Conservation (phyloP, 1,140 invertebrate species). For the Atta colombica region DNA sequence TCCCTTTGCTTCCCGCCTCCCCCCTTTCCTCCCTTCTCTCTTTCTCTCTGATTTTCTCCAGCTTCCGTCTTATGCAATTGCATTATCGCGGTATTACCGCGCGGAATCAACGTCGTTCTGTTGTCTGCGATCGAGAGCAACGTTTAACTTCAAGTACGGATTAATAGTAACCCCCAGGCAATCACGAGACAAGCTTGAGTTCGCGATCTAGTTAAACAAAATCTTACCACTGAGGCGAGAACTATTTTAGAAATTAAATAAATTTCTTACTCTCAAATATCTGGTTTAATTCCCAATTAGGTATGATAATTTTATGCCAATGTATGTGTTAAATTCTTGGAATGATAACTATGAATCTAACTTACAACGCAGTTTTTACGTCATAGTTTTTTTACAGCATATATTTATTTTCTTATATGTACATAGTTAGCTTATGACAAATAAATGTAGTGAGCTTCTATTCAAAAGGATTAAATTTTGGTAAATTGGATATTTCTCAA, state of each 20-base stretch:
- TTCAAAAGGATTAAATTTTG: not conserved
- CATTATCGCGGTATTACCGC: conserved; percentile 40
- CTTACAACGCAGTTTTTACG: not conserved
- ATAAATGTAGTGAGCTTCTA: no score
- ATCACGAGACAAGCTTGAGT: conserved; percentile 5
- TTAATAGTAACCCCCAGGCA: conserved; percentile 34
- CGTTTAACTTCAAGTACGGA: conserved; percentile 37
- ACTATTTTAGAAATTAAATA: conserved; percentile 12
- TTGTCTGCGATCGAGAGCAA: conserved; percentile 33
- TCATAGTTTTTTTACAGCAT: not conserved
- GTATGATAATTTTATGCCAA: not conserved
- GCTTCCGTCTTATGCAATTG: conserved; percentile 38
- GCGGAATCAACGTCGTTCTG: conserved; percentile 39
- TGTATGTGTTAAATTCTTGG: not conserved
- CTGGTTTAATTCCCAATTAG: conserved; percentile 8
- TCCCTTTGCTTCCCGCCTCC: not conserved
- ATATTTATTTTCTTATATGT: not conserved
- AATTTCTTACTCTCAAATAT: not conserved
- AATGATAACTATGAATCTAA: not conserved
- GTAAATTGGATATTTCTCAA: not conserved
- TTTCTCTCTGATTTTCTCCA: not conserved
- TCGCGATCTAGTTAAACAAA: conserved; percentile 11
- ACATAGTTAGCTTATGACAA: not conserved
- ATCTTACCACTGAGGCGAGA: conserved; percentile 2
- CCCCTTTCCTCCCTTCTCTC: not conserved